Base-by-base conservation (phyloP, 2,113 vertebrate genomes). In the Amphiprion ocellaris region DNA sequence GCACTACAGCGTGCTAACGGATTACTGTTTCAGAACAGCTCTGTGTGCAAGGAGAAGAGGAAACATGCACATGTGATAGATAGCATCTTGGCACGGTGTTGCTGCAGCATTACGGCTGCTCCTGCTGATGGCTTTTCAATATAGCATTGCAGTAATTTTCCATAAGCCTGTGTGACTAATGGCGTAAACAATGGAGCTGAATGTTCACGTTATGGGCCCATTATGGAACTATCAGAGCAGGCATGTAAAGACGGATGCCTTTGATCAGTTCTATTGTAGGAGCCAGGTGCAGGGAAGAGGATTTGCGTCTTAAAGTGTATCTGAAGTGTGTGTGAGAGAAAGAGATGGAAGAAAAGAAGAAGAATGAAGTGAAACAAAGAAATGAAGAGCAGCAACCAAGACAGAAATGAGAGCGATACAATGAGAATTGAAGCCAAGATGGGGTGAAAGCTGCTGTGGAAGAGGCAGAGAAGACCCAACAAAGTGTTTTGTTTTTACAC, bases 101-200 rank as follows among this genome's bases (percentile, higher is more conserved):
- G 77, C 77, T 37, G 71, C 77, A 23, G 62, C 58, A 54, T 68
- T 81, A 54, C 69, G 15, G 81, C 79, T 44, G 79, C 85, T 33
- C 44, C 75, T 8, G 77, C 78, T 90, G 82, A 87, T 88, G 86
- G 85, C 88, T 92, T 89, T 86, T 87, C 89, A 89, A 83, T 79
- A 69, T 58, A 81, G 78, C 83, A 49, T 69, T 19, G 82, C 80
- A 74, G 80, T 90, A 73, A 89, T 88, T 91, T 90, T 77, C 87
- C 82, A 84, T 90, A 90, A 86, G 83, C 77, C 81, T 2, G 80
- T 81, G 83, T 88, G 90, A 90, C 90, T 92, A 91, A 92, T 90
- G 84, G 89, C 44, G 24, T 87, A 89, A 85, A 91, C 90, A 91
- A 88, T 87, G 79, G 74, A 70, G 80, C 66, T 41, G 49, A 88